These are phyloP conservation scores for Porphyrio hochstetteri DNA, from an alignment of 2,113 vertebrate species.

Conservation along the genomic window DNA sequence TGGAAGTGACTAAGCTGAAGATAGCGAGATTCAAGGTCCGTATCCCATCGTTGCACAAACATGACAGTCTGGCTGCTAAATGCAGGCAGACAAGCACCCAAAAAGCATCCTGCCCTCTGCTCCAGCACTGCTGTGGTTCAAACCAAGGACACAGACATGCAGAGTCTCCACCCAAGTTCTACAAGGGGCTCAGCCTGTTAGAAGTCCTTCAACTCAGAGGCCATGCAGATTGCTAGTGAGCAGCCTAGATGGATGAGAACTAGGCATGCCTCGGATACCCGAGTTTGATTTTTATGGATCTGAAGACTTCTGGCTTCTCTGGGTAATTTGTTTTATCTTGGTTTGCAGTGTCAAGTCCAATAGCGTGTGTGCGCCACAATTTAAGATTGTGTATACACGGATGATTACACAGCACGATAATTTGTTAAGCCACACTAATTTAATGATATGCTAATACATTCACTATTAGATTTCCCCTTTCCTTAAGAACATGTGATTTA, in stretches of 20 bases:
- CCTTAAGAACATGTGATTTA: background rate
- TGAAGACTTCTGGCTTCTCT: background rate
- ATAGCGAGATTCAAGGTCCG: background rate
- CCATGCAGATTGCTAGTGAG: background rate
- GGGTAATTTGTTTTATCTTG: constrained; percentile 21
- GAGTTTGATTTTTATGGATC: background rate
- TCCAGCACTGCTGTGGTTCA: background rate
- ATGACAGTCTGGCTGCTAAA: background rate
- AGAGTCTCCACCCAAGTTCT: background rate
- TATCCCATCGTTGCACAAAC: background rate
- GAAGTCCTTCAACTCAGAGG: background rate
- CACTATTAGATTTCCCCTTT: constrained; percentile 1
- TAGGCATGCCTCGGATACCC: rapidly evolving
- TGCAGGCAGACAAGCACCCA: background rate
- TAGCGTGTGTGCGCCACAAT: background rate
- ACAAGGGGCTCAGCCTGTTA: background rate
- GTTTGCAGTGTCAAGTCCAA: background rate
- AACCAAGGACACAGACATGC: background rate
- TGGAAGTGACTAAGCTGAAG: background rate
- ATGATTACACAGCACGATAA: background rate
- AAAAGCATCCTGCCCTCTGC: background rate
- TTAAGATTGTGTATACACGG: constrained; percentile 2
- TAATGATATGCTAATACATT: constrained; percentile 38
- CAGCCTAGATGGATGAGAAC: background rate
- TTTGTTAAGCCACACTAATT: constrained; percentile 47